Evolutionary conservation across 2,888 invertebrate genomes (phyloP), one percentile per base, ranked within the genome.

Genomic region (Gastrophysa polygoni): DNA sequence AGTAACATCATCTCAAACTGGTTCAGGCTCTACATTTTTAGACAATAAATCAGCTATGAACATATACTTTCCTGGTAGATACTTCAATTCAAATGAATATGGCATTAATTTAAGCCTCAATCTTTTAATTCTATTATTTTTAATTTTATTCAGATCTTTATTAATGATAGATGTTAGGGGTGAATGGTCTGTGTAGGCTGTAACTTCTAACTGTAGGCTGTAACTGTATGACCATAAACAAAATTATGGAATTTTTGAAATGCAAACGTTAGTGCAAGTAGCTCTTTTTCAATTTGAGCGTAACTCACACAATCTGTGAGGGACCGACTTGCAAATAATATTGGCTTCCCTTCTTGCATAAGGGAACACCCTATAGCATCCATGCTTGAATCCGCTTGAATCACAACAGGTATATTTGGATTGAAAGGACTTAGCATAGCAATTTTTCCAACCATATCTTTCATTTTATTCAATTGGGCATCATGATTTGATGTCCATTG

Each of bases 191-290:
- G 29, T 32, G 5, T 32, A 8, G 6, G 10, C 29, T 5, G 3
- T 32, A 5, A 76, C 47, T 58, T 62, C 59, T 51, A 68, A 59
- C 24, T 32, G 5, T 32, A 8, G 6, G 10, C 29, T 5, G 3
- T 32, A 5, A 76, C 47, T 58, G 61, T 60, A 49, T 67, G 62
- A 1, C 75, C 75, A 70, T 70, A 77, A 11, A 77, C 66, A 63
- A 73, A 78, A 50, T 75, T 72, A 49, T 73, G 70, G 65, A 78
- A 78, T 59, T 73, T 74, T 48, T 63, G 48, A 56, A 71, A 73
- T 1, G 70, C 73, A 66, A 75, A 76, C 5, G 64, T 66, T 43
- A 78, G 75, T 0, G 73, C 72, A 16, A 77, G 52, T 3, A 73
- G 52, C 57, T 78, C 76, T 61, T 78, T 77, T 54, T 77, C 77